Base-by-base conservation (phyloP, 2,888 invertebrate species). In the Lampropteryx suffumata region DNA sequence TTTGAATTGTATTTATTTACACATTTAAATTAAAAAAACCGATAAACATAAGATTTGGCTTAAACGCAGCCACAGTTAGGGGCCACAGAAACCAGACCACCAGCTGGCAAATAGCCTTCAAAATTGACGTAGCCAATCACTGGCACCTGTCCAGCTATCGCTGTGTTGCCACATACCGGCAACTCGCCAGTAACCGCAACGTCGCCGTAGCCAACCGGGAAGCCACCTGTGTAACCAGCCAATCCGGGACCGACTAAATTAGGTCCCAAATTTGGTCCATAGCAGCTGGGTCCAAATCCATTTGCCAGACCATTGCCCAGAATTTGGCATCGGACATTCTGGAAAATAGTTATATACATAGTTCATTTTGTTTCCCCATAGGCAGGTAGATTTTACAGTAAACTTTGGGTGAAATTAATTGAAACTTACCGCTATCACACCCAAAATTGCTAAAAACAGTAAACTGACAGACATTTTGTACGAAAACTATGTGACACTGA, bases 91-190 rank as follows among this genome's bases (percentile, higher is more conserved):
- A 88, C 87, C 2, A 78, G 57, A 0, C 88, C 87, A 10, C 77
- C 80, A 0, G 84, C 87, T 42, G 88, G 87, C 14, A 88, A 63
- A 1, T 71, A 69, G 0, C 87, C 88, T 43, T 88, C 87, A 43
- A 88, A 88, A 1, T 79, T 81, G 0, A 88, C 87, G 46, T 80
- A 87, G 36, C 88, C 88, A 56, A 87, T 80, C 0, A 88, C 82
- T 56, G 87, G 86, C 48, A 83, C 79, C 26, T 85, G 83, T 7
- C 87, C 88, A 34, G 69, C 45, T 0, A 86, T 68, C 1, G 73
- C 71, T 0, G 86, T 84, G 1, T 69, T 71, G 1, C 86, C 86
- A 37, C 71, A 71, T 0, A 84, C 82, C 60, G 84, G 86, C 62
- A 85, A 51, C 28, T 82, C 79, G 0, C 86, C 86, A 1, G 62